phyloP scores from a whole-genome alignment of 2,797 vertebrate species.

The Sciurus vulgaris region DNA sequence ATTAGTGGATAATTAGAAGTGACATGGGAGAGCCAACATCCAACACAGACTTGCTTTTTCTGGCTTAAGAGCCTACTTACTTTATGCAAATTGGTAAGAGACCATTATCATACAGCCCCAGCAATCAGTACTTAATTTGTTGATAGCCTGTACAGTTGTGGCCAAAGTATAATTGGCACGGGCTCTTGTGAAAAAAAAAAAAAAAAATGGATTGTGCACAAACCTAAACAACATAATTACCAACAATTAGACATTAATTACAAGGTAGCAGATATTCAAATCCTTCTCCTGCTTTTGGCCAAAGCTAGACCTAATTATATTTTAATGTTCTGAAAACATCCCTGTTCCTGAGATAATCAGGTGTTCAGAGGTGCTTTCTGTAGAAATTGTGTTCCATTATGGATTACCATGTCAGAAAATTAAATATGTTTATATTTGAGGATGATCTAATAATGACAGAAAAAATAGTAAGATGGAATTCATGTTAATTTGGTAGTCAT shows the following conservation, averaged over 20 bases:
- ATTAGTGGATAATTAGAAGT: conserved; percentile 71
- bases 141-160: conserved; percentile 78
- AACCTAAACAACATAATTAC: conserved; percentile 81
- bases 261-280: conserved; percentile 61
- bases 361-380: conserved; percentile 59
- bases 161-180: conserved; percentile 77
- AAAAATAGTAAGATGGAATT: conserved; percentile 18
- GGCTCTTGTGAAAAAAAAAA: conserved; percentile 61
- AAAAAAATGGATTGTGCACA: conserved; percentile 62
- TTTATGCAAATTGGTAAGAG: conserved; percentile 74
- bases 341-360: conserved; percentile 63
- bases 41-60: conserved; percentile 60
- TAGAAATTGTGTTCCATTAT: not conserved
- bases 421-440: conserved; percentile 56
- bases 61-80: conserved; percentile 56
- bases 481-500: conserved; percentile 56
- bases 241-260: conserved; percentile 82
- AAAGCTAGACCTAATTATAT: conserved; percentile 75
- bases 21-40: conserved; percentile 55
- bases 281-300: conserved; percentile 61
- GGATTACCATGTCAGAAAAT: conserved; percentile 51
- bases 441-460: not conserved
- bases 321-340: conserved; percentile 74
- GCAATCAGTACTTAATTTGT: conserved; percentile 76
- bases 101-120: conserved; percentile 63